Evolutionary conservation across 2,888 invertebrate species (phyloP), one percentile per base, ranked within the genome.

Genomic region (Phortica okadai): DNA sequence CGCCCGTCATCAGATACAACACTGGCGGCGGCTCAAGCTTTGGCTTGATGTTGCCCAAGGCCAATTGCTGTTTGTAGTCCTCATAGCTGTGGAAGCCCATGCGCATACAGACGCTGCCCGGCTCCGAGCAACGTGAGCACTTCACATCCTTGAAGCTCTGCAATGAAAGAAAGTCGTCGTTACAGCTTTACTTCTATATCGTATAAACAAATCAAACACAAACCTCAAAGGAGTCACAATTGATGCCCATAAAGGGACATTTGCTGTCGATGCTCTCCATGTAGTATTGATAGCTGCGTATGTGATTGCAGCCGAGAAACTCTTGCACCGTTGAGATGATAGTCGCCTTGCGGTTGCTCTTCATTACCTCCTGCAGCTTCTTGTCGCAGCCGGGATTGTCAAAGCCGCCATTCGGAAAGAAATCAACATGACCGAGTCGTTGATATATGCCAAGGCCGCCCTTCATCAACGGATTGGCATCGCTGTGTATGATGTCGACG

Each of bases 401-500:
- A 6, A 94, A 93, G 0, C 98, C 98, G 0, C 97, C 97, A 89
- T 98, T 98, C 0, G 97, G 97, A 90, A 95, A 98, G 91, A 97
- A 98, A 90, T 98, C 98, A 4, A 97, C 95, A 90, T 98, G 97
- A 0, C 97, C 98, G 67, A 96, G 94, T 0, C 95, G 93, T 86
- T 96, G 96, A 7, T 94, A 93, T 89, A 97, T 95, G 10, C 98
- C 98, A 76, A 97, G 93, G 74, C 95, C 95, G 75, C 95, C 95
- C 82, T 93, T 94, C 83, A 96, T 95, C 82, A 97, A 93, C 6
- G 95, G 95, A 90, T 94, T 94, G 0, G 95, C 95, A 89, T 98
- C 97, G 5, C 97, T 97, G 90, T 98, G 98, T 81, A 98, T 95
- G 21, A 97, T 94, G 87, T 98, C 98, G 0, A 98, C 98, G 89